Base-by-base conservation (phyloP, 2,888 invertebrate genomes). In the Eumacrocentrus americanus region DNA sequence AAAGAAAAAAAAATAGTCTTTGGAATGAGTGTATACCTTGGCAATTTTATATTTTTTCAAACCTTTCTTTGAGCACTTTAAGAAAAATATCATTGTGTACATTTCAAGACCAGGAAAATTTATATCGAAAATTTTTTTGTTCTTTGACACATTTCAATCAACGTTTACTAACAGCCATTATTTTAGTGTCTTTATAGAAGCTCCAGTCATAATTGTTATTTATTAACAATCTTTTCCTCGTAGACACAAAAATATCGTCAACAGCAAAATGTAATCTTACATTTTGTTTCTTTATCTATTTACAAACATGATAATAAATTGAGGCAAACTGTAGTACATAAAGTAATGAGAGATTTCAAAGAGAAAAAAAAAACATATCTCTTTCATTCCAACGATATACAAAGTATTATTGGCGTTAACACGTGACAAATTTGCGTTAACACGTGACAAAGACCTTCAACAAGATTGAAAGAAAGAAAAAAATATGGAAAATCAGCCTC, bases 121-220 rank as follows among this genome's bases (percentile, higher is more conserved):
- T n/a, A n/a, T n/a, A n/a, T n/a, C n/a, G n/a, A n/a, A n/a, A n/a
- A n/a, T n/a, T 18, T 12, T 14, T 14, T 42, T 42, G 25, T 14
- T 34, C 14, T 48, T 34, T 14, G 11, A 48, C 25, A 14, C 4
- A 29, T 48, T 14, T 29, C n/a, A 23, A 25, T 23, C 23, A 14
- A n/a, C n/a, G n/a, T 25, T 29, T 34, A 48, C 11, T 48, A 29
- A 48, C 34, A 48, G 48, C 48, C 48, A 48, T 34, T 35, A 11
- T 35, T 35, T 35, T 35, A 2, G 2, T 16, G 16, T 42, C 4
- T 40, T 40, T 18, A 25, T 48, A 34, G 48, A 48, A 48, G 48
- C 29, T 29, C 48, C 23, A 34, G 12, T 29, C 16, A 29, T 48
- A 12, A 12, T 25, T 29, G 2, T 16, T 1, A 16, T 34, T 6